phyloP scores from a whole-genome alignment of 2,888 invertebrate genomes.

The Crossocerus cetratus region DNA sequence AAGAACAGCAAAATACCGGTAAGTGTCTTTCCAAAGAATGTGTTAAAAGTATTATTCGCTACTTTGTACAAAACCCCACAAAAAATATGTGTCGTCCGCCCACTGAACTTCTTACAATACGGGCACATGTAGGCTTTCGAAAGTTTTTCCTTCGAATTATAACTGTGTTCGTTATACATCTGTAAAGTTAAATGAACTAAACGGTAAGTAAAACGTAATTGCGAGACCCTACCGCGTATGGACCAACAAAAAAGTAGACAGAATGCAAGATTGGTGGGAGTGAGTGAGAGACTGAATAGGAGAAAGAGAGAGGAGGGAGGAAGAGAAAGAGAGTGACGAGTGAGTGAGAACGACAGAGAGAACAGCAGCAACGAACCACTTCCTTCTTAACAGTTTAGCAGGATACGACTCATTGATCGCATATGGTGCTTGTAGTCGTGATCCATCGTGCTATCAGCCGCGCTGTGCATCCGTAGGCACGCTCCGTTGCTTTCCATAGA shows the following conservation, averaged over 20 bases:
- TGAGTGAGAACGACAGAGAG: slow-evolving; percentile 40
- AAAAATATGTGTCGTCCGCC: too few relatives aligned
- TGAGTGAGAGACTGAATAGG: slow-evolving; percentile 19
- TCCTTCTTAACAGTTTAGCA: slow-evolving; percentile 78
- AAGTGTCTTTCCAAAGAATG: slow-evolving; percentile 75
- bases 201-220: slow-evolving; percentile 21
- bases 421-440: slow-evolving; percentile 72
- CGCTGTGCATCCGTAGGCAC: slow-evolving; percentile 59
- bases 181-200: slow-evolving; percentile 19
- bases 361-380: slow-evolving; percentile 76
- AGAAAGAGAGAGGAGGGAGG: slow-evolving; percentile 15
- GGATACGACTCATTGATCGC: slow-evolving; percentile 77
- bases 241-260: slow-evolving; percentile 8
- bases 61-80: too few relatives aligned
- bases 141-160: too few relatives aligned
- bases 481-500: slow-evolving; percentile 39
- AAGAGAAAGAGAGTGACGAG: slow-evolving; percentile 13
- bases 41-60: too few relatives aligned
- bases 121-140: too few relatives aligned
- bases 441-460: slow-evolving; percentile 71
- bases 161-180: slow-evolving; percentile 2
- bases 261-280: neutral
- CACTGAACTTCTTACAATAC: too few relatives aligned
- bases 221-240: slow-evolving; percentile 22
- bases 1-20: slow-evolving; percentile 95